phyloP scores from a whole-genome alignment of 2,797 vertebrate genomes.

The Petrocephalus schoutedeni region DNA sequence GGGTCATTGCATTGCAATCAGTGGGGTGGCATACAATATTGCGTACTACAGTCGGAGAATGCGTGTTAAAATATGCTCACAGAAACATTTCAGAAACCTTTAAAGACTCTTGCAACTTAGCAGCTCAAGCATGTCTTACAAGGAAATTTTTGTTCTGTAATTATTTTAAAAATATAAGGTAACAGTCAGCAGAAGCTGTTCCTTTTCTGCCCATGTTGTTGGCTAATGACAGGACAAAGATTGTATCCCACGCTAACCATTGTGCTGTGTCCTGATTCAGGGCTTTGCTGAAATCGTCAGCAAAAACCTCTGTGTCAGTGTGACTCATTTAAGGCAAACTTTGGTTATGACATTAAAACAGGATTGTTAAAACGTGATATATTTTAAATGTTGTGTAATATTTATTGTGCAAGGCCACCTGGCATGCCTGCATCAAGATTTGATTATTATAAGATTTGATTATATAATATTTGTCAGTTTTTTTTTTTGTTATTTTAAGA shows the following conservation, averaged over 20 bases:
- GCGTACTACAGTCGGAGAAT: neutral
- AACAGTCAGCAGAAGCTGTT: neutral
- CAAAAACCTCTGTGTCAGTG: neutral
- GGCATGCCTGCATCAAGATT: neutral
- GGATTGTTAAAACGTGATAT: neutral
- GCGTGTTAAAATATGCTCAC: neutral
- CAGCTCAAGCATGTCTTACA: neutral
- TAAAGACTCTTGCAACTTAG: neutral
- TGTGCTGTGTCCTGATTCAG: neutral
- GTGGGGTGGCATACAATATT: neutral
- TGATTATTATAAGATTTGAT: neutral
- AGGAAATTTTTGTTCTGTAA: neutral
- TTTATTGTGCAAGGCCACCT: neutral
- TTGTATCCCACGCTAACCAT: neutral
- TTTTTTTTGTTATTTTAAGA: neutral
- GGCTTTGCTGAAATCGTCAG: neutral
- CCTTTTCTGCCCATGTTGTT: neutral
- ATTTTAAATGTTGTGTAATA: neutral
- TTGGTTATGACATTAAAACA: neutral
- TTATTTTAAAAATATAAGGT: neutral
- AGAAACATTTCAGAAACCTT: neutral
- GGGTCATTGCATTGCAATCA: neutral
- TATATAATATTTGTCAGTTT: too few relatives aligned
- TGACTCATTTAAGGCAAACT: neutral
- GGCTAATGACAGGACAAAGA: slow-evolving; percentile 8